A percentile compares a stretch with the other conserved stretches of the same genome.
Evolutionary conservation across 2,797 vertebrate species (phyloP).

Genomic region (Lagodon rhomboides): DNA sequence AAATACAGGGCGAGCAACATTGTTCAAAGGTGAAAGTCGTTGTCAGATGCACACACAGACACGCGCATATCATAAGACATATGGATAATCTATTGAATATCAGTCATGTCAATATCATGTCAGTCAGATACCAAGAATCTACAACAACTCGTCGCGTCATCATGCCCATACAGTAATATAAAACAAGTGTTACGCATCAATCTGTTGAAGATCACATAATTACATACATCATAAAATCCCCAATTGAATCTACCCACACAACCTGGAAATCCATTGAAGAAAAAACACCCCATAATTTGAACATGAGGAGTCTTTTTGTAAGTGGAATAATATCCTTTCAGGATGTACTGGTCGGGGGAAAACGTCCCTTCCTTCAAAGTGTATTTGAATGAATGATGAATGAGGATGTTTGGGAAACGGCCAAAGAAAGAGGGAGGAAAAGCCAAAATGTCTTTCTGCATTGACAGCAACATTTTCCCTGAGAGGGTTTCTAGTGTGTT

Average conservation of each 20-base stretch:
- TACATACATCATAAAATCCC: background rate
- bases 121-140: background rate
- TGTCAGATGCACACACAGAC: background rate
- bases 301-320: constrained; percentile 2
- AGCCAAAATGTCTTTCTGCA: constrained; percentile 69
- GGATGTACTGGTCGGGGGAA: background rate
- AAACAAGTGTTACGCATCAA: constrained; percentile 4
- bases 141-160: background rate
- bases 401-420: constrained; percentile 68
- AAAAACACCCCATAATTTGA: background rate
- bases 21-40: constrained; percentile 30
- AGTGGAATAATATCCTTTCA: constrained; percentile 32
- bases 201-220: background rate
- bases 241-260: constrained; percentile 11
- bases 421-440: constrained; percentile 55
- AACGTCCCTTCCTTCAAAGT: constrained; percentile 50
- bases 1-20: constrained; percentile 38
- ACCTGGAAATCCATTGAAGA: background rate
- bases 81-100: background rate
- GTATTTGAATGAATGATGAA: constrained; percentile 74
- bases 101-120: too few species aligned
- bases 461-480: constrained; percentile 77
- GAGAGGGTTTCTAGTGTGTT: constrained; percentile 68
- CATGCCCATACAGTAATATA: background rate
- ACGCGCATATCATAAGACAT: background rate